phyloP scores from a whole-genome alignment of 2,888 invertebrate species.

The Brachyopa scutellaris region DNA sequence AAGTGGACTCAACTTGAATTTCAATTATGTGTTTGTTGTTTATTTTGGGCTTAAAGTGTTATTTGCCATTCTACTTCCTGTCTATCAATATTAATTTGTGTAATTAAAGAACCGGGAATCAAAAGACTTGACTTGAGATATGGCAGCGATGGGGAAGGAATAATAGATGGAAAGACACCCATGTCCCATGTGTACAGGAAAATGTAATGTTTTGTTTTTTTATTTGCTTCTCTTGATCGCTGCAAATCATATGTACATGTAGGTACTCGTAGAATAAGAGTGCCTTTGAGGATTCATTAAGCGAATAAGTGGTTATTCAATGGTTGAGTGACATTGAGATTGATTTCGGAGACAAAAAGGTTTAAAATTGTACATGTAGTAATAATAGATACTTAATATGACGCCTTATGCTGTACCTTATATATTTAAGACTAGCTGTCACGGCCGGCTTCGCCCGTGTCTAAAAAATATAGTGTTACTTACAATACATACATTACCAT shows the following conservation, averaged over 20 bases:
- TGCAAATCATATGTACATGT: too few species aligned
- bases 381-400: too few species aligned
- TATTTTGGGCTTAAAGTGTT: constrained; percentile 2
- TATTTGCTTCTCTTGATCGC: not conserved
- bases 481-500: too few species aligned
- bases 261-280: not conserved
- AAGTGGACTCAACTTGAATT: constrained; percentile 12
- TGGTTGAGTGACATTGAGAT: not conserved
- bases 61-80: constrained; percentile 14
- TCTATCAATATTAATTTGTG: constrained; percentile 26
- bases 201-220: not conserved
- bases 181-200: not conserved
- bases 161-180: not conserved
- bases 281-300: constrained; percentile 15
- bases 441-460: too few species aligned
- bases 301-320: not conserved
- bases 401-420: too few species aligned
- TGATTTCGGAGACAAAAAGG: constrained; percentile 6
- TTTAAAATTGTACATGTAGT: not conserved
- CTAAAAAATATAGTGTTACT: too few species aligned
- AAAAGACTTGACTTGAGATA: not conserved
- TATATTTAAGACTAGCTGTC: too few species aligned
- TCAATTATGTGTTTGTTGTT: constrained; percentile 16
- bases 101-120: constrained; percentile 6
- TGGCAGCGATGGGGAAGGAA: not conserved